Conservation (phyloP, 2,797 vertebrate genomes). For the Ptychadena robeensis region DNA sequence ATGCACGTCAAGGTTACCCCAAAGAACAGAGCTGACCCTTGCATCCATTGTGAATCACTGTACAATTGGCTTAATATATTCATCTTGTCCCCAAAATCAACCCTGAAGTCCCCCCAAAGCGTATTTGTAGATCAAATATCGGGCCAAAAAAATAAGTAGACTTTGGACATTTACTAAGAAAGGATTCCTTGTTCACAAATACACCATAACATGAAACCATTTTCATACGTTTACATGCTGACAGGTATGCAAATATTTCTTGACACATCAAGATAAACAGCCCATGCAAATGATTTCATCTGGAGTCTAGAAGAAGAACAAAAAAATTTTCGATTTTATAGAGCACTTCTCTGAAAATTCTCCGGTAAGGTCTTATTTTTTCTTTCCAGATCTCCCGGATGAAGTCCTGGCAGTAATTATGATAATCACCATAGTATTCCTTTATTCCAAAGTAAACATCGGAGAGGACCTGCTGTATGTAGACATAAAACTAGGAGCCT, state of each 20-base stretch:
- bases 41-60: neutral
- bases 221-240: neutral
- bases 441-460: slow-evolving; percentile 33
- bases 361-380: neutral
- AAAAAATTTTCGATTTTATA: neutral
- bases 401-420: neutral
- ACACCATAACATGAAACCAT: neutral
- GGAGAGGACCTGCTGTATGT: neutral
- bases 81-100: neutral
- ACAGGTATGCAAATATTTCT: slow-evolving; percentile 11
- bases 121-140: neutral
- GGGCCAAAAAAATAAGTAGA: neutral
- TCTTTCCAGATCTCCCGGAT: neutral
- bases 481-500: slow-evolving; percentile 11
- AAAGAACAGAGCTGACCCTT: neutral
- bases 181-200: slow-evolving; percentile 3
- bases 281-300: slow-evolving; percentile 24
- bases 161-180: neutral
- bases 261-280: slow-evolving; percentile 15
- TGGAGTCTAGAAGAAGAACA: neutral
- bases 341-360: neutral
- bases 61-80: neutral
- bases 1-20: too few species aligned
- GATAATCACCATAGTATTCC: slow-evolving; percentile 5
- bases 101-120: neutral